Conservation (phyloP, 1,140 invertebrate genomes). For the Drosophila nasuta region DNA sequence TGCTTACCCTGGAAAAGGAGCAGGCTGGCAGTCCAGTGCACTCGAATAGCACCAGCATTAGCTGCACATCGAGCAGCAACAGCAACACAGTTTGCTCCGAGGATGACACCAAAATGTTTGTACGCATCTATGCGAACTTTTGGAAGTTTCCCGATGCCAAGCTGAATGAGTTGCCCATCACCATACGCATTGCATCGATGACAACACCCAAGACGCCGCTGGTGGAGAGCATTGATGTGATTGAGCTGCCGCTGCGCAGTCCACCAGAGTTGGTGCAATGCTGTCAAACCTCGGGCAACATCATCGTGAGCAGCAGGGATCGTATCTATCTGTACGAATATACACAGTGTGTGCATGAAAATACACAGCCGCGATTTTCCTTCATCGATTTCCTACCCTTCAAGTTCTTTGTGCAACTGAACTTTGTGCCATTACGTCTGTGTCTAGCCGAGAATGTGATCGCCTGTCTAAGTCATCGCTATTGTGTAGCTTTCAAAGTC, state of each 20-base stretch:
- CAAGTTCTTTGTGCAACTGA: conserved; percentile 81
- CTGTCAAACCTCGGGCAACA: conserved; percentile 79
- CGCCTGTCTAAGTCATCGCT: conserved; percentile 77
- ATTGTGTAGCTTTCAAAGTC: conserved; percentile 81
- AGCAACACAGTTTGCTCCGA: conserved; percentile 76
- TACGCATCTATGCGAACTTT: conserved; percentile 82
- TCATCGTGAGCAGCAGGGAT: conserved; percentile 80
- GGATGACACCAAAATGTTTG: conserved; percentile 83
- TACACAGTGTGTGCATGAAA: conserved; percentile 79
- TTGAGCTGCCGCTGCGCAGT: conserved; percentile 77
- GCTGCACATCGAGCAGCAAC: conserved; percentile 80
- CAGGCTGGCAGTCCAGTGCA: conserved; percentile 78
- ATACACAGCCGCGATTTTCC: conserved; percentile 76
- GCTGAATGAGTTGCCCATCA: conserved; percentile 78
- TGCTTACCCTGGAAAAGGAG: conserved; percentile 78
- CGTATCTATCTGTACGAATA: conserved; percentile 82
- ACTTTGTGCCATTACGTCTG: conserved; percentile 74
- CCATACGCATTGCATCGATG: conserved; percentile 82
- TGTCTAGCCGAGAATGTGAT: conserved; percentile 80
- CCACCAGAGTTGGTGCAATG: conserved; percentile 79
- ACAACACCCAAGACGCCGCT: conserved; percentile 80
- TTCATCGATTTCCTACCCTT: conserved; percentile 83
- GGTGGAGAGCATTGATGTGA: conserved; percentile 79
- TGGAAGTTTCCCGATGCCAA: conserved; percentile 80
- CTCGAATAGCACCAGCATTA: conserved; percentile 75